Evolutionary conservation across 2,113 vertebrate genomes (phyloP), one percentile per base, ranked within the genome.

Genomic region (Phoxinus phoxinus): DNA sequence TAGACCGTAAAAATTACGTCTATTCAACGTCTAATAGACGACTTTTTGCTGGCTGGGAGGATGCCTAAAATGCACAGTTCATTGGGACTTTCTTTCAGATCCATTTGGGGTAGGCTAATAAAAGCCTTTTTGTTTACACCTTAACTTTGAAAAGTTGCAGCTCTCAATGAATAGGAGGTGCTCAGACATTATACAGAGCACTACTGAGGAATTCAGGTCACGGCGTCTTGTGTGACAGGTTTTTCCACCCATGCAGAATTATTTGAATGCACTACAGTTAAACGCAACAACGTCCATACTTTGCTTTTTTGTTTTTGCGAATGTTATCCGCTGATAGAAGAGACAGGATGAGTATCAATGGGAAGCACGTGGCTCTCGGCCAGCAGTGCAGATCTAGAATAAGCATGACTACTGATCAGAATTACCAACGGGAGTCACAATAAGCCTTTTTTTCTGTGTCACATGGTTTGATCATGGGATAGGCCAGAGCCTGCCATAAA

Each of bases 381-480:
- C 67, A 83, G 21, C 65, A 72, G 25, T 53, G 32, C 30, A 81
- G 61, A 81, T 81, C 61, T 83, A 10, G 65, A 83, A 83, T 82
- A 71, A 71, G 25, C 63, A 37, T 56, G 46, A 71, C 17, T 23
- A 46, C 27, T 8, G 21, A 56, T 71, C 27, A 67, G 30, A 72
- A 37, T 72, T 41, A 72, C 10, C 72, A 9, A 48, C 61, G 41
- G 61, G 59, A 61, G n/a, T 71, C 69, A 21, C 44, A 69, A 78
- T 53, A 41, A 86, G 21, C n/a, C 25, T 35, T 61, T 79, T 37
- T 83, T 85, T 86, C 61, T 67, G 13, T 71, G 83, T 83, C 93
- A 90, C 91, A 93, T 93, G 94, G 92, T 87, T 72, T 79, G 86
- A 90, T 94, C 93, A 94, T 90, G 88, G 25, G 92, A 87, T 53